Evolutionary conservation across 2,113 vertebrate species (phyloP), one percentile per base, ranked within the genome.

Genomic region (Philantomba maxwellii): DNA sequence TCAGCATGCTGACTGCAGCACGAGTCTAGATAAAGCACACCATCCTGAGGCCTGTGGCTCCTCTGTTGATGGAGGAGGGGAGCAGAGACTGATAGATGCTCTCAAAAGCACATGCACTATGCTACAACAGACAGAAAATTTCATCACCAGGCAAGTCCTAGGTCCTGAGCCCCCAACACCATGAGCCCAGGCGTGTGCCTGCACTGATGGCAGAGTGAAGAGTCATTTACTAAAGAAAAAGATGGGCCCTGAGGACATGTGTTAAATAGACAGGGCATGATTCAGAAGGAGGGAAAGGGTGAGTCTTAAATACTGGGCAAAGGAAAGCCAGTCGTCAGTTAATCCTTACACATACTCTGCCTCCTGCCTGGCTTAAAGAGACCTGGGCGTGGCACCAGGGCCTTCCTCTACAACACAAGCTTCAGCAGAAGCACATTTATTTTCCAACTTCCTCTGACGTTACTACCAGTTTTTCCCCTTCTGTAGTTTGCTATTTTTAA

Each of bases 241-340:
- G 47, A 94, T 45, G 43, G 91, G 93, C 86, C 96, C 93, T 43
- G 45, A 81, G 86, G 98, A 91, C 13, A 2, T 82, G 49, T 85
- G 47, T 87, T 97, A 94, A 97, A 87, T 45, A 98, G 96, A 95
- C 96, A 97, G 93, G 80, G 95, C 86, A 15, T 97, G 98, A 98
- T 92, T 97, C 97, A 98, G 82, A 93, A 82, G 84, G 55, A 93
- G 85, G 89, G 62, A 49, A 87, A 87, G 53, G 89, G 88, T 83
- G 75, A 95, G 57, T 91, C 64, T 77, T 85, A 96, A 95, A 94
- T 30, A 91, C 64, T 87, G 93, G 80, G 92, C 91, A 93, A 94
- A 98, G 53, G 88, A 95, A 96, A 96, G 64, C 47, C 86, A 66
- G 91, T 84, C 53, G 62, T 87, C 64, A 89, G 66, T 93, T 95